Base-by-base conservation (phyloP, 2,113 vertebrate genomes). In the Paedocypris sp. region DNA sequence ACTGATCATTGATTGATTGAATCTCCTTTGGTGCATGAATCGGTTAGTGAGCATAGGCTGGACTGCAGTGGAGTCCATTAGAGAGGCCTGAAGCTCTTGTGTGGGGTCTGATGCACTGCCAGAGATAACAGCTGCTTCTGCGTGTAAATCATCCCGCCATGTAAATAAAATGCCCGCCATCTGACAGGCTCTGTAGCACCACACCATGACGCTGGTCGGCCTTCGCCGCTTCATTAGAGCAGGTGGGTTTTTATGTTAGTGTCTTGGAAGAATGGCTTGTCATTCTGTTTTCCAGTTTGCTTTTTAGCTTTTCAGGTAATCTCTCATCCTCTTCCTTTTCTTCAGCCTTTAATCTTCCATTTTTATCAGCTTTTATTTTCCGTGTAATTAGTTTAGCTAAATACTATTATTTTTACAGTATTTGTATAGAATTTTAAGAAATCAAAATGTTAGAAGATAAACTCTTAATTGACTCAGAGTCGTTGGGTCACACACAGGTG, bases 41-140 rank as follows among this genome's bases (percentile, higher is more conserved):
- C 26, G 2, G 15, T 43, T 31, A 28, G 12, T 16, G 5, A 8
- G 38, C 54, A 31, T 31, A 46, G 61, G 61, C 46, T 10, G 3
- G 45, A 50, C 36, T 53, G 42, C 50, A 64, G 41, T 61, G 45
- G 49, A 43, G 61, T 28, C 20, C 50, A 41, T 52, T 54, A 64
- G 38, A 36, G 53, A 57, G 64, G 60, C 67, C 64, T 59, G 53
- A 69, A 62, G 53, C 46, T 60, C 51, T 49, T 56, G 58, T 42
- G 61, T 47, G 57, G 32, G 43, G 43, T 48, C 32, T 57, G 62
- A 48, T 33, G 23, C 19, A 18, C 38, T 22, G 62, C 62, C 66
- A 72, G 51, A 56, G 36, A 46, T 66, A 73, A 65, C 72, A 71
- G 72, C 70, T 78, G 71, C 65, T 75, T 73, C 73, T 61, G 63